Evolutionary conservation across 2,888 invertebrate genomes (phyloP), one percentile per base, ranked within the genome.

Genomic region (Stenotaenia linearis): DNA sequence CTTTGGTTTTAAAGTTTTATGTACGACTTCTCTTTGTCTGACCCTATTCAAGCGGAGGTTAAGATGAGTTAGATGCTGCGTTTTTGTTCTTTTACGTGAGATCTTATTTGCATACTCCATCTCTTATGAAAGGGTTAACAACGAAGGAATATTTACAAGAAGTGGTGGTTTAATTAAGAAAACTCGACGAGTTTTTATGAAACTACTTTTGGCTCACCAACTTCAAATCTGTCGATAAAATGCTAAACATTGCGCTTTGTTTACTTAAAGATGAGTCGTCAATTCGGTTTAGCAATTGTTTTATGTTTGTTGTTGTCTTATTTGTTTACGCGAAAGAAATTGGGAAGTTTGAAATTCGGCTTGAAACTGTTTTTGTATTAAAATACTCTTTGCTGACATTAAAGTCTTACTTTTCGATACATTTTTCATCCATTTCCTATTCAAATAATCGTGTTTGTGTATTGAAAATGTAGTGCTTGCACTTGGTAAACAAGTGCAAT

Each of bases 191-290:
- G 25, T 15, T 69, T 69, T 69, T 69, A 69, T 69, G 25, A 69
- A 69, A 69, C n/a, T 50, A n/a, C 50, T 3, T 50, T 40, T 40
- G 7, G 25, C 69, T 28, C 69, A 23, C 23, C 69, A 69, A 10
- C 69, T 69, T 69, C 69, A 69, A 69, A 69, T 12, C 4, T 69
- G 69, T 69, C 69, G 28, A 69, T 69, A 69, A 69, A 69, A 69
- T 50, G 50, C 50, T 18, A 50, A 50, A 50, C 50, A 50, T 7
- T 15, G 21, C 21, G n/a, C 21, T n/a, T 50, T 50, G 50, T 50
- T 50, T 50, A 18, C 50, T n/a, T 50, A 50, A 50, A 50, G 50
- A 6, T 50, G 50, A 50, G n/a, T 40, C 15, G 40, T 40, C 40
- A 15, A 50, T 50, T n/a, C 50, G 18, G 32, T 32, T 32, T n/a